Conservation (phyloP, 2,888 invertebrate species). For the Hemistola chrysoprasaria region DNA sequence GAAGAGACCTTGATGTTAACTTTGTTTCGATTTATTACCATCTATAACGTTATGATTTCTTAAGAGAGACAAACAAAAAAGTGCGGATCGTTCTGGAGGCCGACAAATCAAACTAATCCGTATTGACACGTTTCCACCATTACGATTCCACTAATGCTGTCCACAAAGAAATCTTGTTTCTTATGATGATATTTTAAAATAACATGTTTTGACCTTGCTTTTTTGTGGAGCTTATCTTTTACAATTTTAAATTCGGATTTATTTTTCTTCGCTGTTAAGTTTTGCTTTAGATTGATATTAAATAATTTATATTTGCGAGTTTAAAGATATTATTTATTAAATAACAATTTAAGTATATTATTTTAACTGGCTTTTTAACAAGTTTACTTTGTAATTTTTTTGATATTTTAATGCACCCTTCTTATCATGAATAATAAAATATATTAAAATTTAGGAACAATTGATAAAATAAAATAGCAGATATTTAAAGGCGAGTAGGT, state of each 20-base stretch:
- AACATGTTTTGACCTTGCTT: constrained; percentile 49
- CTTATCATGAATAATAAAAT: no score
- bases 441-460: no score
- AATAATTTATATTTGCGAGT: constrained; percentile 7
- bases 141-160: constrained; percentile 69
- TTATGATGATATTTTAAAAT: constrained; percentile 41
- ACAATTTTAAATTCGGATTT: constrained; percentile 28
- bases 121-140: constrained; percentile 79
- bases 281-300: constrained; percentile 6
- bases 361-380: no score
- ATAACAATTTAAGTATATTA: no score
- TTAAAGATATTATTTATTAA: no score
- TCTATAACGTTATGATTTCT: no score
- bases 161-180: constrained; percentile 57
- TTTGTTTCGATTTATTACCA: no score
- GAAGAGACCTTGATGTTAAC: no score
- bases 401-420: no score
- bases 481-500: no score
- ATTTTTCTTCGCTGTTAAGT: constrained; percentile 25
- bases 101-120: constrained; percentile 59
- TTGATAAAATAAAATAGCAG: no score
- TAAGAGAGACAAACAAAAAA: not conserved
- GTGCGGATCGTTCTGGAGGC: constrained; percentile 31
- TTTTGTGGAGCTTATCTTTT: constrained; percentile 41
- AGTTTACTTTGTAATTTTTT: no score